Evolutionary conservation across 53 echinoderm and acorn worm genomes (phyloP), one percentile per base, ranked within the genome.

Genomic region (Holothuria leucospilota): DNA sequence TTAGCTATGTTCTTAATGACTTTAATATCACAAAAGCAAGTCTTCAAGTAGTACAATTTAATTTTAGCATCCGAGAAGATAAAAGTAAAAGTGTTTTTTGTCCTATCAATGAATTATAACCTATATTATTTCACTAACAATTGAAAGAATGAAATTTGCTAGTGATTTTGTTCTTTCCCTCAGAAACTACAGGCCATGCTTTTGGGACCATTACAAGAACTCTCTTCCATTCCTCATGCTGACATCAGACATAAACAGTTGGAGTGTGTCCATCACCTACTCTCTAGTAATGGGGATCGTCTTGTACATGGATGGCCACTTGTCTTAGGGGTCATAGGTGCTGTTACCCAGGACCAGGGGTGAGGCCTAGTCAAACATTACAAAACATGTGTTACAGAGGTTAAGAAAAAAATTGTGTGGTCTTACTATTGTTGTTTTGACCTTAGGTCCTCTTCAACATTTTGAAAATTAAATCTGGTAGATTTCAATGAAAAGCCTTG

Each of bases 301-400:
- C 71, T 95, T 75, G 98, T 90, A 20, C 98, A 97, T 73, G 98
- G 98, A 49, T 97, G 98, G 98, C 98, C 98, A n/a, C 90, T 97
- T 62, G 91, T 97, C 29, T 78, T 97, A n/a, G 95, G 94, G 28
- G 98, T 97, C 15, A 93, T 97, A 53, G 98, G 98, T 7, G 95
- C 95, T 28, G 98, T 97, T 1, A 92, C 98, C 18, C 90, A 93
- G 30, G 98, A 97, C 64, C 98, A 97, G 71, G 98, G 98, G 98
- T 97, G 90, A 75, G 91, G 53, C 18, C 18, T 18, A 56, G 56
- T 15, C 16, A 56, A 3, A 23, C 1, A 46, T 10, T 16, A 14
- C 14, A 21, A 68, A 68, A 30, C 7, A 56, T 7, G 8, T 16
- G 4, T 56, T 56, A 56, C 4, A 7, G 49, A 49, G 15, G 56